Evolutionary conservation across 2,113 vertebrate genomes (phyloP), one percentile per base, ranked within the genome.

Genomic region (Alethe castanea): DNA sequence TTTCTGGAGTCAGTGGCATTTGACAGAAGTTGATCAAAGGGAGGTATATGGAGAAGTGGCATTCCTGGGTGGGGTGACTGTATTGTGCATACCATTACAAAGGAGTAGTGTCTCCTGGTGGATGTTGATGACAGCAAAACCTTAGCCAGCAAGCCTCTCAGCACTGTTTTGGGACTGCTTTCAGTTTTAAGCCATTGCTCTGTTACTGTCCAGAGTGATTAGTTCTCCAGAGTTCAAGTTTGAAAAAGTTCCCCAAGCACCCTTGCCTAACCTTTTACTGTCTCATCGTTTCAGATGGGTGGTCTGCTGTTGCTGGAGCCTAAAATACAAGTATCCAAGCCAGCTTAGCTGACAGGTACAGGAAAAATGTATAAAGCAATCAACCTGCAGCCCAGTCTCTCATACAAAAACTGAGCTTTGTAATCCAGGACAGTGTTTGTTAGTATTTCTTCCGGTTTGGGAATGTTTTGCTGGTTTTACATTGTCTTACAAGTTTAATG

Each of bases 1-100:
- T 82, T 77, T 81, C 77, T 95, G 84, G 60, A 94, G 69, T 80
- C 90, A 92, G 76, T 77, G 66, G 44, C 66, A 24, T 94, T 91
- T 81, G 78, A 69, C 54, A 88, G 59, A 81, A 76, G 11, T 36
- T 81, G 71, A 19, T 94, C 77, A 35, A 87, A 90, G 65, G 78
- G 40, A 79, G 18, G 14, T 38, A 7, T 66, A 12, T 19, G 60
- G 52, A 83, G 52, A 78, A 73, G 61, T 71, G 70, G 4, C 36
- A 14, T 93, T 92, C 33, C 33, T 3, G 11, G 62, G 56, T 56
- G 61, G 56, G 62, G 23, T 45, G 77, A 20, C 53, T 33, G 1
- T 45, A 3, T 42, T 79, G 33, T 80, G 25, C 28, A 12, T 57
- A 36, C 22, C 5, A 6, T 52, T 84, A n/a, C 45, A 65, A 45